These are phyloP conservation scores for Pavo muticus DNA, from an alignment of 2,113 vertebrate species.

Conservation along the genomic window DNA sequence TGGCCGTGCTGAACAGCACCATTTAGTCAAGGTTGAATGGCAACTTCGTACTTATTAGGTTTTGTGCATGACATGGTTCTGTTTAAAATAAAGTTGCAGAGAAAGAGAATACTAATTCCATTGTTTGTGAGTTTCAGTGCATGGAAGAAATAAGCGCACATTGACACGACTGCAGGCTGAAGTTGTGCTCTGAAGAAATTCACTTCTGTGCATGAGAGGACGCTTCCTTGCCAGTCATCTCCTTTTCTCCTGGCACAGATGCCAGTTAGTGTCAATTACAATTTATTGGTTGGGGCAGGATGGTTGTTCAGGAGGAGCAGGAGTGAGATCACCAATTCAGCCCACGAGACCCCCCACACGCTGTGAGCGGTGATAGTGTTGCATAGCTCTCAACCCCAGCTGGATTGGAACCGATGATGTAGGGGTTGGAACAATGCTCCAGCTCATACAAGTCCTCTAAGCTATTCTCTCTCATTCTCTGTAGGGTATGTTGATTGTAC, in stretches of 20 bases:
- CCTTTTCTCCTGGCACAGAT: neutral
- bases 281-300: neutral
- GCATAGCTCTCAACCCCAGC: neutral
- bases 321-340: neutral
- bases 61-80: accelerated
- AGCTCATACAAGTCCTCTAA: neutral
- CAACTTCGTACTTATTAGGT: accelerated
- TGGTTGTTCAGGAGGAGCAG: neutral
- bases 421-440: neutral
- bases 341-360: neutral
- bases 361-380: neutral
- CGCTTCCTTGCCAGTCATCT: neutral
- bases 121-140: accelerated
- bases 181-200: neutral
- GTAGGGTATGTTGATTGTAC: neutral
- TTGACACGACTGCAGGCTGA: neutral
- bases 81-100: neutral
- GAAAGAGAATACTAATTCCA: accelerated
- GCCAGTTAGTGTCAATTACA: neutral
- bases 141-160: accelerated
- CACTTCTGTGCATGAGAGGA: accelerated
- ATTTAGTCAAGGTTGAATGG: neutral
- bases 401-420: accelerated
- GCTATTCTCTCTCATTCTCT: neutral
- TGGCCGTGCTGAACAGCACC: accelerated